Evolutionary conservation across 2,113 vertebrate species (phyloP).

Genomic region (Ranitomeya imitator): DNA sequence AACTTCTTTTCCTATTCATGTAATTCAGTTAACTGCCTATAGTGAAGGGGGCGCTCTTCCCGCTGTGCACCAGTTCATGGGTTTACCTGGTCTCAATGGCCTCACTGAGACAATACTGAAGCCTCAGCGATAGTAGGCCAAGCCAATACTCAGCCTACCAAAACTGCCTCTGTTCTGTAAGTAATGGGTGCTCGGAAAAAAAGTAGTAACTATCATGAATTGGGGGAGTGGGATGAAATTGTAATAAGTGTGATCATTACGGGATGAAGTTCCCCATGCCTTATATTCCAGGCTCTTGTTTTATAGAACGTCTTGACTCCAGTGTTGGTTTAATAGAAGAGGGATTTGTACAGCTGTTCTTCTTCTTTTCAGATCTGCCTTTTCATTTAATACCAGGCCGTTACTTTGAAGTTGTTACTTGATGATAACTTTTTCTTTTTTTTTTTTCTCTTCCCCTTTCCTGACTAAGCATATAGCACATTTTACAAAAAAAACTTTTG

Average conservation of each 20-base stretch:
- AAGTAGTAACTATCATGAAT: neutral
- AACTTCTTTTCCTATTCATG: neutral
- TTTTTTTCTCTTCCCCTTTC: neutral
- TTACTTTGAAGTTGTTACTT: slow-evolving; percentile 3
- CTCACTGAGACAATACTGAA: neutral
- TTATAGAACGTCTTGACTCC: slow-evolving; percentile 65
- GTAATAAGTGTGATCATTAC: slow-evolving; percentile 64
- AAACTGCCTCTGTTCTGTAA: neutral
- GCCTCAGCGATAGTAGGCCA: neutral
- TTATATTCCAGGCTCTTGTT: slow-evolving; percentile 66
- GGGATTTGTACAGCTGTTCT: slow-evolving; percentile 61
- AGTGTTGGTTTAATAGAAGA: slow-evolving; percentile 68
- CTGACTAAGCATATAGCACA: slow-evolving; percentile 9
- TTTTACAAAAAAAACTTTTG: slow-evolving; percentile 11
- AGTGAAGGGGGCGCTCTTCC: neutral
- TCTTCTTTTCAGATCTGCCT: neutral
- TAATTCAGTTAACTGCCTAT: neutral
- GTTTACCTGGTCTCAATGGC: neutral
- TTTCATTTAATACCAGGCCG: slow-evolving; percentile 49
- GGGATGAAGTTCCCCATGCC: slow-evolving; percentile 61
- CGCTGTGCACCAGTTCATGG: neutral
- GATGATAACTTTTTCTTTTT: neutral
- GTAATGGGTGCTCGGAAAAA: neutral
- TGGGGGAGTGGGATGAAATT: slow-evolving; percentile 25
- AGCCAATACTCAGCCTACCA: neutral